phyloP scores from a whole-genome alignment of 2,797 vertebrate species.

The Onychomys torridus region DNA sequence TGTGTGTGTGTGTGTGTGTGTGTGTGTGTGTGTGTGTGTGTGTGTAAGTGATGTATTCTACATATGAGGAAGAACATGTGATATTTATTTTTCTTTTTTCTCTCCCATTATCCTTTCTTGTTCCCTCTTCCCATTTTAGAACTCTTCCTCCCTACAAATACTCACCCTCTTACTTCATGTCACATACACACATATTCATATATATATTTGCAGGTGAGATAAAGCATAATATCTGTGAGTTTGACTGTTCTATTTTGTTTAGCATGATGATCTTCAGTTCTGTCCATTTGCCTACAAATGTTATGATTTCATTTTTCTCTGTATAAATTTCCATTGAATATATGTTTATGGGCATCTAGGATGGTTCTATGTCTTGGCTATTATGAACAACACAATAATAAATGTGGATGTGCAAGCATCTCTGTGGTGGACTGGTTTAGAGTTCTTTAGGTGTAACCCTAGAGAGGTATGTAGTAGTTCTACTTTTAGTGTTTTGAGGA shows the following conservation, averaged over 20 bases:
- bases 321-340: neutral
- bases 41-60: no score
- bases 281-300: no score
- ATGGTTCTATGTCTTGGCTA: neutral
- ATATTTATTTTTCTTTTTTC: neutral
- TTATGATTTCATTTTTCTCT: neutral
- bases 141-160: neutral
- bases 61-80: neutral
- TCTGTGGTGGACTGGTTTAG: neutral
- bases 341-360: neutral
- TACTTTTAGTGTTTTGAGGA: neutral
- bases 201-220: neutral
- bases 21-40: neutral
- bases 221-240: neutral
- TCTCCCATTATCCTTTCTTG: neutral
- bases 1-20: neutral
- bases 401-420: neutral
- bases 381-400: neutral
- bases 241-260: neutral
- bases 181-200: neutral
- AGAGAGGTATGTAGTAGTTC: neutral
- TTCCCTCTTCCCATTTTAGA: neutral
- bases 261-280: neutral
- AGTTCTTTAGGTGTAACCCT: neutral
- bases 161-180: neutral